phyloP scores from a whole-genome alignment of 1,140 invertebrate species.

The Chironomus striatipennis region DNA sequence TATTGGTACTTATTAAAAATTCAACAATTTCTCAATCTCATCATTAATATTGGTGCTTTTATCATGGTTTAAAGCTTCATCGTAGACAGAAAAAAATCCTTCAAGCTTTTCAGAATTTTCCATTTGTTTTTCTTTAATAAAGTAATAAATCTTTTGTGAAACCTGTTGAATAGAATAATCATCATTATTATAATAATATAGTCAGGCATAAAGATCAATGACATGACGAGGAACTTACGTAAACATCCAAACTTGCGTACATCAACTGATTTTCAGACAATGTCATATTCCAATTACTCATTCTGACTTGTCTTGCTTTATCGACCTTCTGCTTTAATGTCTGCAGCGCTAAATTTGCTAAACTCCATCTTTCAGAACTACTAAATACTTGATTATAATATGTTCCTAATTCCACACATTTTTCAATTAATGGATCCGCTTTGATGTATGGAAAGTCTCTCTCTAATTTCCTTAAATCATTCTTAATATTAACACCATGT shows the following conservation, averaged over 20 bases:
- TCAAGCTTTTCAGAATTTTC: not conserved
- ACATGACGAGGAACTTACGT: conserved; percentile 41
- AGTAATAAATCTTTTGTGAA: not conserved
- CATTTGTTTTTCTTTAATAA: not conserved
- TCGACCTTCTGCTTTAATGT: conserved; percentile 45
- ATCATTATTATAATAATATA: too few relatives aligned
- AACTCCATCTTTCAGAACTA: conserved; percentile 49
- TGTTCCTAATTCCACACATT: conserved; percentile 50
- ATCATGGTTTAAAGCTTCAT: not conserved
- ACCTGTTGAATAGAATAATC: not conserved
- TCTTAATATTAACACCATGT: conserved; percentile 55
- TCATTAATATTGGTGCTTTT: not conserved
- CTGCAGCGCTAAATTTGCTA: conserved; percentile 48
- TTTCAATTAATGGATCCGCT: conserved; percentile 45
- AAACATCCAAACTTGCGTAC: conserved; percentile 60
- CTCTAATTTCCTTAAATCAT: conserved; percentile 52
- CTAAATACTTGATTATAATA: conserved; percentile 48
- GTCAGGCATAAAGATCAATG: not conserved
- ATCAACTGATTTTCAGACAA: conserved; percentile 46
- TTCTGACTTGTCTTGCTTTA: conserved; percentile 49
- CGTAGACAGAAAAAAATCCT: not conserved
- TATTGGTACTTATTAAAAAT: too few relatives aligned
- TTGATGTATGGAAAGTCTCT: conserved; percentile 52
- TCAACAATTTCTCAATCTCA: not conserved
- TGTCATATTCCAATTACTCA: conserved; percentile 52